Evolutionary conservation across 2,888 invertebrate genomes (phyloP), one percentile per base, ranked within the genome.

Genomic region (Eledona agricola): DNA sequence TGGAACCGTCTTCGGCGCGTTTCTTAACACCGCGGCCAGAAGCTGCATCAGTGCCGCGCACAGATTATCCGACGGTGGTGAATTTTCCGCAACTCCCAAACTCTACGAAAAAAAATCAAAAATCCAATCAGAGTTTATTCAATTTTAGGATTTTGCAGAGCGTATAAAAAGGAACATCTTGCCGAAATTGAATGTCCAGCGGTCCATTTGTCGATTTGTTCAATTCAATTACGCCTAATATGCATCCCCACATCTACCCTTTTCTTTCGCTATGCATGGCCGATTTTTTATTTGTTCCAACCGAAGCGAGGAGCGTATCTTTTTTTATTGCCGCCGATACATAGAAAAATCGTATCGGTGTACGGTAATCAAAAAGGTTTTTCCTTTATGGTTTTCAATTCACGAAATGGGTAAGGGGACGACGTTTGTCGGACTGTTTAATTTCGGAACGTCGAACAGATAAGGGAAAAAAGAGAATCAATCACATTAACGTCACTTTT

Each of bases 1-100:
- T 19, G 76, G 69, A 50, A 75, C 76, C 40, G 76, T 77, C 58
- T 77, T 75, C 19, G 78, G 75, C 23, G 74, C 72, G 64, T 80
- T 80, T 32, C 76, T 74, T 55, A 83, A 71, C 51, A 82, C 75
- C 13, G 76, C 72, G 49, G 81, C 79, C 35, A 82, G 70, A 59
- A 81, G 73, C 64, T 80, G 80, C 76, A 80, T 78, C 43, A 79
- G 67, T 22, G 77, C 77, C 20, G 78, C 77, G 37, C 77, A 78
- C 22, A 81, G 58, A 60, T 69, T 73, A 59, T 74, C 80, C 55
- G 74, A 68, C 3, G 77, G 76, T 17, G 75, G 67, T 6, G 57
- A 56, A 37, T 76, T 75, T 29, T 74, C 70, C 50, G 59, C 65
- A 53, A 69, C 66, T 35, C 62, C 69, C 51, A 73, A 60, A 49